Percentiles rank a stretch among this genome's conserved stretches.
These are phyloP conservation scores for Benthosema pterotum DNA, from an alignment of 2,797 vertebrate genomes.

Conservation along the genomic window DNA sequence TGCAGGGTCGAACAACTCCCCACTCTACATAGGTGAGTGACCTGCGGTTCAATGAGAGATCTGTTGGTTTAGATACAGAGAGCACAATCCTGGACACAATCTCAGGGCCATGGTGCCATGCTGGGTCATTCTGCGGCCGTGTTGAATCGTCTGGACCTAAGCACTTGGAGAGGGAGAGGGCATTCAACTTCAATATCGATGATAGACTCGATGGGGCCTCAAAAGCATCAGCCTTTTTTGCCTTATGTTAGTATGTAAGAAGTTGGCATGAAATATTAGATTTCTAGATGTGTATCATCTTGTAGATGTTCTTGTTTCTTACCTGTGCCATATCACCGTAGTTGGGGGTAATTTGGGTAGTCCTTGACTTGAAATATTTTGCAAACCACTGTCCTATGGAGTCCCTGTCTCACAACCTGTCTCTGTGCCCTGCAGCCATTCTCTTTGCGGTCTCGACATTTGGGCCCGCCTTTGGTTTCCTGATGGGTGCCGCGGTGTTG, in stretches of 20 bases:
- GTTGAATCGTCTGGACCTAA: neutral
- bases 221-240: no score
- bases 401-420: neutral
- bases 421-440: slow-evolving; percentile 82
- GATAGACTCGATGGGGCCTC: no score
- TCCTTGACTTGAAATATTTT: no score
- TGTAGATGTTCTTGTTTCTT: no score
- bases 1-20: slow-evolving; percentile 87
- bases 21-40: slow-evolving; percentile 89
- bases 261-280: no score
- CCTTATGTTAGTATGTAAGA: no score
- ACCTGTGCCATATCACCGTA: no score
- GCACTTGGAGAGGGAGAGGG: no score
- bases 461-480: slow-evolving; percentile 92
- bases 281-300: no score
- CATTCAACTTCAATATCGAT: no score
- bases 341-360: no score
- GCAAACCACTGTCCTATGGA: no score
- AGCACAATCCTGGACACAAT: neutral
- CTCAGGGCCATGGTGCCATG: neutral
- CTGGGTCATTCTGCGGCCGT: neutral
- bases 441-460: slow-evolving; percentile 93
- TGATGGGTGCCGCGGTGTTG: slow-evolving; percentile 89
- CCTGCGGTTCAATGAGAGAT: slow-evolving; percentile 12
- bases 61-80: slow-evolving; percentile 3